Base-by-base conservation (phyloP, 2,888 invertebrate species). In the Himalopsyche kuldschensis region DNA sequence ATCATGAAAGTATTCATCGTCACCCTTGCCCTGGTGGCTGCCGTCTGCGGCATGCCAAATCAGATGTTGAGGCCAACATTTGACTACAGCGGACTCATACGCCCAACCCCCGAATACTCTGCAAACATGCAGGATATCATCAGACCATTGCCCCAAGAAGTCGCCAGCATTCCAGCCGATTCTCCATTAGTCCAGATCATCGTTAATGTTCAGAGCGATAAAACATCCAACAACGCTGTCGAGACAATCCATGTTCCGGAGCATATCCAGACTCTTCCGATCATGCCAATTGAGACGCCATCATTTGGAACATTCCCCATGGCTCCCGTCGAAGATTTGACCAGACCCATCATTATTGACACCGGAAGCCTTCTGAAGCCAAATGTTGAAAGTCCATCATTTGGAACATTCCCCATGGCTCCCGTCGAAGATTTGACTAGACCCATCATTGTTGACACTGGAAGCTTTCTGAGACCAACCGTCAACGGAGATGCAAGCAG, bases 161-260 rank as follows among this genome's bases (percentile, higher is more conserved):
- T 63, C 3, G 10, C 69, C 20, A 41, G 31, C 15, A 30, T 48
- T 4, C 46, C 75, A 17, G 32, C 75, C 20, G 77, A 77, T 20
- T 77, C 82, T 27, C 82, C 82, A 15, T 30, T 83, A n/a, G 83
- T 83, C 8, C 80, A 83, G 32, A 80, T 83, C 77, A 83, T 83
- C 77, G 63, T 83, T 41, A 83, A 83, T 48, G 20, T 82, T 75
- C 4, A 31, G 5, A 27, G 32, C 32, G 30, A 17, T 78, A 41
- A 82, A 20, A 20, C 24, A 55, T 55, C 24, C 10, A 8, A 20
- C n/a, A n/a, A n/a, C 24, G 75, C 27, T 75, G 31, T n/a, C 17
- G 27, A 75, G 32, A 20, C 75, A 27, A 20, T 24, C n/a, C 24
- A 20, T 20, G 8, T 24, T 55, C 30, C 32, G 15, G 75, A 30